Evolutionary conservation across 1,140 invertebrate species (phyloP).

Genomic region (Camponotus vicinus): DNA sequence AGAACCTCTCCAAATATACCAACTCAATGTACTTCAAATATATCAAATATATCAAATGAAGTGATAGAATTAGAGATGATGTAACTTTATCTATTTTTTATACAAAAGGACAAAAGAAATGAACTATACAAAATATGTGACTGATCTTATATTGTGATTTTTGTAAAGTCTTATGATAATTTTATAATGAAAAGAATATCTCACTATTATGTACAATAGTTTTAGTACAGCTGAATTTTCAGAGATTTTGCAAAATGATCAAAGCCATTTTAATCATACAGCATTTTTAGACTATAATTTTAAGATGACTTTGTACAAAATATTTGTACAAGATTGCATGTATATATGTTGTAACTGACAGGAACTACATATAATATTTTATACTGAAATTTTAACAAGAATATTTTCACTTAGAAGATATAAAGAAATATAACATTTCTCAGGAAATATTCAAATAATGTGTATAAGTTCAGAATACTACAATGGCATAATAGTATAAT

Average conservation of each 20-base stretch:
- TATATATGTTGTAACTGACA: neutral
- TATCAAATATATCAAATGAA: neutral
- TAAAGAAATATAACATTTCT: constrained; percentile 15
- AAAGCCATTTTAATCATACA: neutral
- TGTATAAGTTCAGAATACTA: neutral
- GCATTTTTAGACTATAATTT: neutral
- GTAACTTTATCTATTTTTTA: neutral
- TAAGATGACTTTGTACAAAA: neutral
- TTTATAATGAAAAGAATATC: no score
- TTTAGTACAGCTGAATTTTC: neutral
- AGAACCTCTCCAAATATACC: neutral
- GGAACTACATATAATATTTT: neutral
- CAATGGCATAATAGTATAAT: neutral
- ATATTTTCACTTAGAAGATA: neutral
- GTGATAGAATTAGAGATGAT: neutral
- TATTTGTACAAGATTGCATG: neutral
- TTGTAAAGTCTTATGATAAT: neutral
- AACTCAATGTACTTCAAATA: neutral
- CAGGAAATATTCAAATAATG: neutral
- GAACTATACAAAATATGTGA: neutral
- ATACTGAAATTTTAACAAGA: constrained; percentile 1
- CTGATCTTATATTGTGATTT: neutral
- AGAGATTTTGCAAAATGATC: constrained; percentile 4
- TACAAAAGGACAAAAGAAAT: neutral
- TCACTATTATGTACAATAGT: neutral